Percentiles rank a stretch among this genome's conserved stretches.
These are phyloP conservation scores for Emesis russula DNA, from an alignment of 2,888 invertebrate species.

Conservation along the genomic window DNA sequence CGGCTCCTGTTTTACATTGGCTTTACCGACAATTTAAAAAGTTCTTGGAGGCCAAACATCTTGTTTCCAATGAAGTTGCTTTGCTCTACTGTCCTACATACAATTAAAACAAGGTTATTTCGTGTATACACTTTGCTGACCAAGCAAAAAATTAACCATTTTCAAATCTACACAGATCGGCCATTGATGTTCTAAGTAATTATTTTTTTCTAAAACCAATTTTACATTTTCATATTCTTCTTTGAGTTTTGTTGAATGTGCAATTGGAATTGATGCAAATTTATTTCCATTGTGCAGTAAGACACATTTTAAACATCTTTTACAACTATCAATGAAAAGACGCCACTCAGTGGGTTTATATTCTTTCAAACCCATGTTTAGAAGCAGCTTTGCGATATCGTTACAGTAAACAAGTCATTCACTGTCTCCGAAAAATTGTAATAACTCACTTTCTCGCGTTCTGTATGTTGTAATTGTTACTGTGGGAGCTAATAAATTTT, in stretches of 20 bases:
- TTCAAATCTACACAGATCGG: too few relatives aligned
- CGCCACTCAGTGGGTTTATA: neutral
- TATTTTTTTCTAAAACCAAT: conserved; percentile 23
- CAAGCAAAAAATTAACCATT: too few relatives aligned
- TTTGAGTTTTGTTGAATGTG: conserved; percentile 28
- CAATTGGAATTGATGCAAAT: conserved; percentile 30
- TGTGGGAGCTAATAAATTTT: conserved; percentile 11
- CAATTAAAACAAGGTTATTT: conserved; percentile 36
- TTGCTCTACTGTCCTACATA: conserved; percentile 42
- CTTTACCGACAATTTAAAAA: conserved; percentile 3
- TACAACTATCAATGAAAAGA: conserved; percentile 2
- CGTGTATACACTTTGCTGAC: too few relatives aligned
- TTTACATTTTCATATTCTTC: conserved; percentile 3
- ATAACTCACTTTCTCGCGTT: conserved; percentile 33
- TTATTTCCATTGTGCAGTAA: conserved; percentile 13
- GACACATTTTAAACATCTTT: conserved; percentile 12
- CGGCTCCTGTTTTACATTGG: conserved; percentile 1
- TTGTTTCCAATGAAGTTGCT: neutral
- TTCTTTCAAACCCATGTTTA: conserved; percentile 9
- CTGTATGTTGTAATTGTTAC: conserved; percentile 32
- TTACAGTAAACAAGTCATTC: conserved; percentile 16
- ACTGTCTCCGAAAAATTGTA: conserved; percentile 23
- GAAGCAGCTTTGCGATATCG: conserved; percentile 12
- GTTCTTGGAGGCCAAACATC: conserved; percentile 17
- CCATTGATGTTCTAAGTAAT: too few relatives aligned